These are phyloP conservation scores for Adela reaumurella DNA, from an alignment of 2,888 invertebrate genomes.

Conservation along the genomic window DNA sequence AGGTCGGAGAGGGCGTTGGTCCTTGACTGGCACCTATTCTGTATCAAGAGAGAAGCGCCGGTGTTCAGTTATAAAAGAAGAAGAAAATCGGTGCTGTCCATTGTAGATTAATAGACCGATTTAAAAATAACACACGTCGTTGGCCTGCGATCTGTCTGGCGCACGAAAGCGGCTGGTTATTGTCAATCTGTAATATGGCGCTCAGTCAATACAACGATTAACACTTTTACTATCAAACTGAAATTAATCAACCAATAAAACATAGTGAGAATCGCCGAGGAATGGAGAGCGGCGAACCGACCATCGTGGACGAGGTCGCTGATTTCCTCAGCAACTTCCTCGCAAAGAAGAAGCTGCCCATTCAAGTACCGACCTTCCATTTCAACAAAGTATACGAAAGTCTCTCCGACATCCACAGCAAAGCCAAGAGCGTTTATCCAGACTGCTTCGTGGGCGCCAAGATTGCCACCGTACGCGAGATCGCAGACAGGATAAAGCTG, in stretches of 20 bases:
- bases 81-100: too few species aligned
- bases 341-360: constrained; percentile 33
- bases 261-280: too few species aligned
- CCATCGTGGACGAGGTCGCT: constrained; percentile 36
- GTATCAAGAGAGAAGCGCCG: too few species aligned
- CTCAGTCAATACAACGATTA: too few species aligned
- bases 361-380: constrained; percentile 13
- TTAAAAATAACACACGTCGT: neutral
- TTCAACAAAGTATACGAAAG: constrained; percentile 20
- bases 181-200: too few species aligned
- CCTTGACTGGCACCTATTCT: neutral
- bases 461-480: constrained; percentile 30
- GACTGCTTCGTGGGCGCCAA: constrained; percentile 41
- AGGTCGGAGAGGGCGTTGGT: too few species aligned
- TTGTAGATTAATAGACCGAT: neutral
- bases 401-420: constrained; percentile 34
- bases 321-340: constrained; percentile 33
- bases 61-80: too few species aligned
- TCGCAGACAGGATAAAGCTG: constrained; percentile 36
- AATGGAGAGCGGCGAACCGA: constrained; percentile 42
- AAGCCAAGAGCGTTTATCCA: constrained; percentile 42
- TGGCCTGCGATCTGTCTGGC: neutral
- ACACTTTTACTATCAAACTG: too few species aligned
- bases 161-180: too few species aligned
- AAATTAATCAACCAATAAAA: too few species aligned